A percentile compares a stretch with the other conserved stretches of the same genome.
Evolutionary conservation across 2,888 invertebrate species (phyloP).

Genomic region (Megaustenia siamemsis): DNA sequence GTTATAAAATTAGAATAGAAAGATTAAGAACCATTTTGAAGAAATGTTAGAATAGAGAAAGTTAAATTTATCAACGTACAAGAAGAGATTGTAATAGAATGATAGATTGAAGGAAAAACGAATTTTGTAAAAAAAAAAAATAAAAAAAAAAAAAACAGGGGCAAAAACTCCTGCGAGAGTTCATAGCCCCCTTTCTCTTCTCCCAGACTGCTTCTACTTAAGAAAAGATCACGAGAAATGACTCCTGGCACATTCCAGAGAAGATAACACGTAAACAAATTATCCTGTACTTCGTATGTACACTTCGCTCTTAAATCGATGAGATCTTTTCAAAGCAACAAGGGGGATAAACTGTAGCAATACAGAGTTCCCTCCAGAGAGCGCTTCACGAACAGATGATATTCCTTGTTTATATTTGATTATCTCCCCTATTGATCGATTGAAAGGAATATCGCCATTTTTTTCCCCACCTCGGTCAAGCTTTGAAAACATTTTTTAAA

Average conservation of each 20-base stretch:
- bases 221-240: conserved; percentile 7
- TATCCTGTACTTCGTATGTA: conserved; percentile 15
- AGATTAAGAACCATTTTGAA: neutral
- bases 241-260: conserved; percentile 17
- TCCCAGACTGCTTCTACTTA: conserved; percentile 10
- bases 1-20: neutral
- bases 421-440: conserved; percentile 49
- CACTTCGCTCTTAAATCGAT: conserved; percentile 42
- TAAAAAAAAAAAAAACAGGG: neutral
- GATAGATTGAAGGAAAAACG: conserved; percentile 14
- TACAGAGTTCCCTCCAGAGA: neutral
- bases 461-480: conserved; percentile 23
- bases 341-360: neutral
- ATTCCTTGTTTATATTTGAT: conserved; percentile 51
- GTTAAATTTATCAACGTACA: no score
- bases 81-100: neutral
- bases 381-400: conserved; percentile 46
- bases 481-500: conserved; percentile 29
- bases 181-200: neutral
- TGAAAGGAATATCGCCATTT: conserved; percentile 29
- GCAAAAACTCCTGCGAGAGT: neutral
- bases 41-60: no score
- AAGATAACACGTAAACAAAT: conserved; percentile 31
- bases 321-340: conserved; percentile 27
- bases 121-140: neutral